Conservation (phyloP, 2,797 vertebrate genomes). For the Staurois parvus region DNA sequence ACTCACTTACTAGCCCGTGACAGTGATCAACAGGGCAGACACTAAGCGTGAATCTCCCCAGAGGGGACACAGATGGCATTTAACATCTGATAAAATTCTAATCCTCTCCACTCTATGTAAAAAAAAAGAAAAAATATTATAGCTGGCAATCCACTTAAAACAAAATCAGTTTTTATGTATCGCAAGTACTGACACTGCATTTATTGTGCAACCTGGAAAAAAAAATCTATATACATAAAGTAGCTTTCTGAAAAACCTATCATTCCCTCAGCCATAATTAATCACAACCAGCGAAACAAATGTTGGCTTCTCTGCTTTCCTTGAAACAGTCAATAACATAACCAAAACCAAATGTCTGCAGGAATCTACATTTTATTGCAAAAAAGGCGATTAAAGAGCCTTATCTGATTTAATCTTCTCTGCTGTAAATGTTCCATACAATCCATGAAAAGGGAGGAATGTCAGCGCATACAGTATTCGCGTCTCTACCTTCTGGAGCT, state of each 20-base stretch:
- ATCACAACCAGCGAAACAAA: conserved; percentile 10
- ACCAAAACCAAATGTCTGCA: conserved; percentile 35
- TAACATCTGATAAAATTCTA: too few relatives aligned
- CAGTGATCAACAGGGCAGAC: too few relatives aligned
- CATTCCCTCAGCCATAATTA: background rate
- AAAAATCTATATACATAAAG: background rate
- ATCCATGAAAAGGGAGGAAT: background rate
- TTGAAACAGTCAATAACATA: conserved; percentile 6
- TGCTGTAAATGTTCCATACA: conserved; percentile 45
- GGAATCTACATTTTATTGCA: conserved; percentile 19
- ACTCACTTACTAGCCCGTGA: too few relatives aligned
- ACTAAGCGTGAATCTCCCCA: too few relatives aligned
- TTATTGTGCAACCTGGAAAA: background rate
- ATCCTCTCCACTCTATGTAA: too few relatives aligned
- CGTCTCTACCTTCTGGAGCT: conserved; percentile 40
- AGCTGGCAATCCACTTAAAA: background rate
- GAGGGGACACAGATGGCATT: too few relatives aligned
- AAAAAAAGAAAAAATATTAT: too few relatives aligned
- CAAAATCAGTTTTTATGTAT: background rate
- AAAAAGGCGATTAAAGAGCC: background rate
- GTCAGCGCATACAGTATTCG: conserved; percentile 52
- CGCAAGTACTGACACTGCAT: background rate
- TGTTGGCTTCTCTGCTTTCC: background rate
- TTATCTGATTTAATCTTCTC: conserved; percentile 35
- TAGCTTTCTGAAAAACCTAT: background rate